Conservation (phyloP, 2,888 invertebrate species). For the Apodemia zela region DNA sequence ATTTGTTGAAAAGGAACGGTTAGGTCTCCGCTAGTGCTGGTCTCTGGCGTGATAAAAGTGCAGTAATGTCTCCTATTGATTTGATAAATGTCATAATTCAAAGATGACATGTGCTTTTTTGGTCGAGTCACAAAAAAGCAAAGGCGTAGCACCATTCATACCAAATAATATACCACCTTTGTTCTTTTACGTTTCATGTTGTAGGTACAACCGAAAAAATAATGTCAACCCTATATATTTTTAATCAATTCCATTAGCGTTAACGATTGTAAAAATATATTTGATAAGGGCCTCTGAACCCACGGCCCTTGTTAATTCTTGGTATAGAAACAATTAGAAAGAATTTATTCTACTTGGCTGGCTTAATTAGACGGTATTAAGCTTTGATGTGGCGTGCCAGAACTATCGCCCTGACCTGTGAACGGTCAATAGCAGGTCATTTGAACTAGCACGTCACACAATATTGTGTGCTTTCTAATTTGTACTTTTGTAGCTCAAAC, state of each 20-base stretch:
- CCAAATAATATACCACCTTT: no score
- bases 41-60: no score
- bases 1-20: no score
- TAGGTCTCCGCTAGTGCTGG: no score
- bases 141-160: no score
- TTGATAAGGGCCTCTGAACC: not conserved
- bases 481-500: not conserved
- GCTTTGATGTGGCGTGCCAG: constrained; percentile 5
- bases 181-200: no score
- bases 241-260: not conserved
- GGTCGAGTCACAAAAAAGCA: no score
- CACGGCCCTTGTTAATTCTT: not conserved
- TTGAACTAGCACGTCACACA: not conserved
- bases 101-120: no score
- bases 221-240: no score
- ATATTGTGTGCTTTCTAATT: constrained; percentile 11
- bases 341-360: constrained; percentile 4
- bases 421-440: constrained; percentile 8
- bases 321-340: not conserved
- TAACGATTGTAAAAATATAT: not conserved
- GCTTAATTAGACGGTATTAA: constrained; percentile 6
- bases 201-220: no score
- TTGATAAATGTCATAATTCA: no score
- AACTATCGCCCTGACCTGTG: constrained; percentile 7
- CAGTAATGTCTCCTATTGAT: no score